Base-by-base conservation (phyloP, 2,797 vertebrate species). In the Nyctibius grandis region DNA sequence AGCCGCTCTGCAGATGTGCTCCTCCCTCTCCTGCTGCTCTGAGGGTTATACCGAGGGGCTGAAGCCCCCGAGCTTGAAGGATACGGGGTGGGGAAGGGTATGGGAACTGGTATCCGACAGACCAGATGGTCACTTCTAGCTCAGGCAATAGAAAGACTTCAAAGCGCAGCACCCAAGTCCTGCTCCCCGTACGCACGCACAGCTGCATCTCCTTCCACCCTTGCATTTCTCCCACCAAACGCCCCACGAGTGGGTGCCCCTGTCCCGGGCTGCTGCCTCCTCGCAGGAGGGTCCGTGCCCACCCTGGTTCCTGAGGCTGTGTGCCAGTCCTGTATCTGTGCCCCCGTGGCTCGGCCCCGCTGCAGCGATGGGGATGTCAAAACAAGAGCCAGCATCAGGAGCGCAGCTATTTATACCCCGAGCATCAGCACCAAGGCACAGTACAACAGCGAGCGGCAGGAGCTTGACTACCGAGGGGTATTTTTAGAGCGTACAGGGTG, bases 401-500 rank as follows among this genome's bases (percentile, higher is more conserved):
- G 50, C 5, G 2, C 61, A 79, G 92, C 91, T 96, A 87, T 96
- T 95, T 88, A 85, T 94, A 91, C 79, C 72, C 79, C 8, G 75
- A 95, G 88, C 81, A 73, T 64, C 85, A 73, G 82, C 84, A 91
- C 85, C 69, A 29, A 54, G 57, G 57, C 47, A 90, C 91, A 97
- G 88, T 96, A 96, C 80, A 93, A 97, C 77, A 80, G 89, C 12
- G 12, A 92, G 91, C 83, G 26, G 91, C 87, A 34, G 91, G 82
- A 81, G 91, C 79, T 95, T 96, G 94, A 96, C 97, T 97, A 89
- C 89, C 50, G 8, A 28, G 25, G 78, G 85, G 93, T 97, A 97
- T 97, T 98, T 98, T 98, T 97, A 96, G 92, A 96, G 53, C 3
- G 0, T 36, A 48, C 10, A 2, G 81, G 64, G 93, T 84, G 78